Conservation (phyloP, 2,113 vertebrate species). For the Elachura formosa region DNA sequence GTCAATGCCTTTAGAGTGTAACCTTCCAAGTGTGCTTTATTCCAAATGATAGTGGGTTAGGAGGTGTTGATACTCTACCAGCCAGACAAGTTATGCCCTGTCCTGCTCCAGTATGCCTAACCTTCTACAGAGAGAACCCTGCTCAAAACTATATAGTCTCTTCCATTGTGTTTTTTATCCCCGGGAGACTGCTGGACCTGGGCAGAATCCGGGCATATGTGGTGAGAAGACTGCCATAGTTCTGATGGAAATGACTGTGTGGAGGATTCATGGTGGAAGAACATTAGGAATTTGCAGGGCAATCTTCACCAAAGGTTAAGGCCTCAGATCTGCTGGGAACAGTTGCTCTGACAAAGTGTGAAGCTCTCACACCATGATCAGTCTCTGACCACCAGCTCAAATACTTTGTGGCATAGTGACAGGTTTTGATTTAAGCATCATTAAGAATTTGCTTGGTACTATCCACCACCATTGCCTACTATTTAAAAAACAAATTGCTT, state of each 20-base stretch:
- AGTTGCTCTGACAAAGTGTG: neutral
- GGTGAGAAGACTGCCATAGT: neutral
- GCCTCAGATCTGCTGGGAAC: neutral
- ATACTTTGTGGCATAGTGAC: neutral
- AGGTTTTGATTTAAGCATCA: neutral
- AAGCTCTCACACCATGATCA: neutral
- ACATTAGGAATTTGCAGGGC: neutral
- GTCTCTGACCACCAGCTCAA: neutral
- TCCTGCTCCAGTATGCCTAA: neutral
- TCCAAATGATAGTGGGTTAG: neutral
- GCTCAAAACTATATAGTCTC: neutral
- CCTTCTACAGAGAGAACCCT: neutral
- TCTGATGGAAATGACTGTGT: neutral
- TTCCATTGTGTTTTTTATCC: neutral
- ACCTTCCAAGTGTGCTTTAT: neutral
- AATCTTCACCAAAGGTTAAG: neutral
- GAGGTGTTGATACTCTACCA: neutral
- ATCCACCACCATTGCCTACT: neutral
- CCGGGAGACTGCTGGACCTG: neutral
- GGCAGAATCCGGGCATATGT: rapidly evolving
- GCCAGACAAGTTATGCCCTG: neutral
- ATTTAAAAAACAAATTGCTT: neutral
- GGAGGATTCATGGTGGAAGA: neutral
- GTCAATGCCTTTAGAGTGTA: neutral
- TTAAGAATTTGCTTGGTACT: neutral